Evolutionary conservation across 2,888 invertebrate species (phyloP).

Genomic region (Blomia tropicalis): DNA sequence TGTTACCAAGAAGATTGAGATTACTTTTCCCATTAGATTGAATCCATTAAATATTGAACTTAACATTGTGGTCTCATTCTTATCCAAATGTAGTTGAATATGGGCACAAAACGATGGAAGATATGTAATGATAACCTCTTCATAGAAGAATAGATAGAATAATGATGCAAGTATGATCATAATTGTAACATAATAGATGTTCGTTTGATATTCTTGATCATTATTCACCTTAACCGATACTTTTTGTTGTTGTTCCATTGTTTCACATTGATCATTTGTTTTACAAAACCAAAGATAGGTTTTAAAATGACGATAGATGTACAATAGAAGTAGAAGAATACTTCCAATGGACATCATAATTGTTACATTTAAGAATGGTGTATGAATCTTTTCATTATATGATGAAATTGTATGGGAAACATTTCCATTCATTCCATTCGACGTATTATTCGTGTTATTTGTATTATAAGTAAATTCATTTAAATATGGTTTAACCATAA

Average conservation of each 20-base stretch:
- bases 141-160: conserved; percentile 22
- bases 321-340: conserved; percentile 5
- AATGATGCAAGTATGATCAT: conserved; percentile 17
- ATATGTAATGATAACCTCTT: conserved; percentile 19
- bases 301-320: not conserved
- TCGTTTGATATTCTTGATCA: not conserved
- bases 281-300: not conserved
- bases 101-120: conserved; percentile 16
- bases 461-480: not conserved
- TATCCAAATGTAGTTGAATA: conserved; percentile 3
- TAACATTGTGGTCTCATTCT: conserved; percentile 7
- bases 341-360: not conserved
- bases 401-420: not conserved
- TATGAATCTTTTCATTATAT: conserved; percentile 1
- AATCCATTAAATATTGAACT: conserved; percentile 16
- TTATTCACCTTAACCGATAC: not conserved
- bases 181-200: not conserved
- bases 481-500: conserved; percentile 16
- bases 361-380: conserved; percentile 10
- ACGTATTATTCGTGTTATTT: not conserved
- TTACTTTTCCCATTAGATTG: conserved; percentile 13
- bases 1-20: conserved; percentile 6
- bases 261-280: not conserved
- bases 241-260: not conserved
- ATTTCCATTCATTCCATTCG: not conserved